phyloP scores from a whole-genome alignment of 2,888 invertebrate genomes.

The Fragum whitleyi region DNA sequence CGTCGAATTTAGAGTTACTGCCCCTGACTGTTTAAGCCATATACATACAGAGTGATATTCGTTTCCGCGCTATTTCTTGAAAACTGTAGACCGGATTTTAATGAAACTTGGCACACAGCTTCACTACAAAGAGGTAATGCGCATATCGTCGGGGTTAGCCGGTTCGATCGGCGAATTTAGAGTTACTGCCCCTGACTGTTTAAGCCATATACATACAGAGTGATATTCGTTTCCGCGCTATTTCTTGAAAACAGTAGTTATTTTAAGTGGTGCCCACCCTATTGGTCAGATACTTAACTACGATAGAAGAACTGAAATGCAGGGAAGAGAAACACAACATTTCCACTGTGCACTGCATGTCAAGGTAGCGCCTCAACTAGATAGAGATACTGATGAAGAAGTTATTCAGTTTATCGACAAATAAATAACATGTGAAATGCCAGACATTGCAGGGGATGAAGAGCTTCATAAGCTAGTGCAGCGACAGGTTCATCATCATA shows the following conservation, averaged over 20 bases:
- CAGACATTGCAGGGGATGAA: conserved; percentile 33
- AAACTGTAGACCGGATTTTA: no score
- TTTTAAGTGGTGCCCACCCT: conserved; percentile 48
- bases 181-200: no score
- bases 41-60: no score
- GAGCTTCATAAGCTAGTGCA: conserved; percentile 33
- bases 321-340: conserved; percentile 53
- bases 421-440: conserved; percentile 25
- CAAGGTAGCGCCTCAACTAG: conserved; percentile 43
- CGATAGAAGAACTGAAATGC: conserved; percentile 51
- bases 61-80: no score
- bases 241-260: conserved; percentile 48
- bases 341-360: conserved; percentile 58
- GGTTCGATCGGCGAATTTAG: no score
- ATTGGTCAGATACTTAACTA: conserved; percentile 58
- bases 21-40: no score
- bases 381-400: conserved; percentile 45
- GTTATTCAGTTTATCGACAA: conserved; percentile 39
- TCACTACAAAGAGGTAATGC: no score
- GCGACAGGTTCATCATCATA: conserved; percentile 49
- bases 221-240: no score
- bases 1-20: no score
- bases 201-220: no score
- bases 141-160: no score
- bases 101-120: no score